Percentiles rank a stretch among this genome's conserved stretches.
Conservation (phyloP, 2,113 vertebrate species). For the Tachuris rubrigastra region DNA sequence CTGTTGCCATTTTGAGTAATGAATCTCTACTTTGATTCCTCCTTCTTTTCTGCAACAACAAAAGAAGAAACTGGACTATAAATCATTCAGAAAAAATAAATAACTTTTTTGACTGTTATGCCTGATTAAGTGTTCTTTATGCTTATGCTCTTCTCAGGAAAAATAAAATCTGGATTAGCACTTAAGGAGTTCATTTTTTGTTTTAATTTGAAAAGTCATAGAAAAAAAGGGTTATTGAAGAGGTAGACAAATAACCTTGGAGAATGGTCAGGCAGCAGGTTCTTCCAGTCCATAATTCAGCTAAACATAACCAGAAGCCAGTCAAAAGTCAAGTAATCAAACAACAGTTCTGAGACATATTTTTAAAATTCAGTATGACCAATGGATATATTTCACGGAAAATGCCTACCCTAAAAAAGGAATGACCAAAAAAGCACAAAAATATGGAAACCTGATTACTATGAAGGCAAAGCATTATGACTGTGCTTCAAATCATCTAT, state of each 20-base stretch:
- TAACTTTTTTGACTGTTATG: background rate
- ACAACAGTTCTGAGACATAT: background rate
- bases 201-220: conserved; percentile 5
- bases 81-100: conserved; percentile 41
- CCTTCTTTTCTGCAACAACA: conserved; percentile 1
- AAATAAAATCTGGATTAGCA: background rate
- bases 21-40: conserved; percentile 34
- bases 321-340: conserved; percentile 13
- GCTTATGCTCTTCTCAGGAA: background rate
- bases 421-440: background rate
- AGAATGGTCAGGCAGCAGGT: background rate
- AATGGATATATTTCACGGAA: background rate
- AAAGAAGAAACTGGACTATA: conserved; percentile 21
- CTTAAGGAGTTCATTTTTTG: background rate
- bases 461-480: background rate
- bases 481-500: background rate
- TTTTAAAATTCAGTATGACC: background rate
- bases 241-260: background rate
- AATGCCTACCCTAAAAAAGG: background rate
- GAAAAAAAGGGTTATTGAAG: conserved; percentile 7
- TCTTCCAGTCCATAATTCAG: background rate
- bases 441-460: background rate
- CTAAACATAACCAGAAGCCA: background rate
- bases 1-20: conserved; percentile 58
- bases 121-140: conserved; percentile 27